Evolutionary conservation across 2,888 invertebrate genomes (phyloP).

Genomic region (Automeris io): DNA sequence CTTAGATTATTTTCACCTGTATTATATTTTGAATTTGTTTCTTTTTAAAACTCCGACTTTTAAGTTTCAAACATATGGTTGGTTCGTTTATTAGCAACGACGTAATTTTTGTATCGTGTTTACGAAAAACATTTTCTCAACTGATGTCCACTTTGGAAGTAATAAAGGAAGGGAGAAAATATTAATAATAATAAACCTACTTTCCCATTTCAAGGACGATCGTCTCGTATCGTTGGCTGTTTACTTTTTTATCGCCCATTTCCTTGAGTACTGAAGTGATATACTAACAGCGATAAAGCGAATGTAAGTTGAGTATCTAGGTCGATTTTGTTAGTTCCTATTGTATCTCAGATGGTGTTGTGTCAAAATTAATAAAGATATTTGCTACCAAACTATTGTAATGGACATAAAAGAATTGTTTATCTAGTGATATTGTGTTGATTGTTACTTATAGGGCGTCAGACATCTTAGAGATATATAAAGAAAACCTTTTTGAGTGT

Average conservation of each 20-base stretch:
- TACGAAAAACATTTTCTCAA: conserved; percentile 1
- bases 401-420: neutral
- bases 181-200: conserved; percentile 1
- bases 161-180: neutral
- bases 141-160: conserved; percentile 1
- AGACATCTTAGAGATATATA: too few relatives aligned
- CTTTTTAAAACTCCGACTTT: too few relatives aligned
- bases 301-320: neutral
- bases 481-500: too few relatives aligned
- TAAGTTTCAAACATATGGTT: too few relatives aligned
- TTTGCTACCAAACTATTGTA: neutral
- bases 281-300: conserved; percentile 1
- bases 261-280: conserved; percentile 8
- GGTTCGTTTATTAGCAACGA: neutral
- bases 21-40: too few relatives aligned
- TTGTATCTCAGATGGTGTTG: neutral
- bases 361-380: neutral
- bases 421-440: neutral
- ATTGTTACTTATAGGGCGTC: too few relatives aligned
- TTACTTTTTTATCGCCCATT: conserved; percentile 9
- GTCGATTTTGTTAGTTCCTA: neutral
- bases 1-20: too few relatives aligned
- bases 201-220: conserved; percentile 6
- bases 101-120: neutral
- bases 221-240: conserved; percentile 6